phyloP scores from a whole-genome alignment of 2,888 invertebrate species.

The Drosophila aldrichi region DNA sequence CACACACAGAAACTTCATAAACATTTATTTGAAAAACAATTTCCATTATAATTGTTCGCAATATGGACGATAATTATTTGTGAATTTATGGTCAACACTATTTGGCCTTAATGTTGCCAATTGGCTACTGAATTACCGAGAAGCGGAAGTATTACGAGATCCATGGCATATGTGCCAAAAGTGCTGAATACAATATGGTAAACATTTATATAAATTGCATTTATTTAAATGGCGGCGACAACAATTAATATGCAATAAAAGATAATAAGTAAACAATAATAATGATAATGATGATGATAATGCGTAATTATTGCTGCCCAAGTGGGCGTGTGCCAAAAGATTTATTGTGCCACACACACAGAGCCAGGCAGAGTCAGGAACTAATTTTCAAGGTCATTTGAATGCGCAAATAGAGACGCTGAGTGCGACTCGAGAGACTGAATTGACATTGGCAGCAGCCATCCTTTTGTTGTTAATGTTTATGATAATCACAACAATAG shows the following conservation, averaged over 20 bases:
- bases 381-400: constrained; percentile 85
- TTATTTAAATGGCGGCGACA: constrained; percentile 43
- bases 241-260: constrained; percentile 76
- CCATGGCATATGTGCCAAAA: constrained; percentile 49
- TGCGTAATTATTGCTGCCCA: constrained; percentile 58
- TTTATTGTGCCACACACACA: constrained; percentile 43
- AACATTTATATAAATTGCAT: constrained; percentile 57
- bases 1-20: neutral
- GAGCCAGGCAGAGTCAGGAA: constrained; percentile 62
- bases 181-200: constrained; percentile 38
- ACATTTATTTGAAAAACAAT: neutral
- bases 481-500: constrained; percentile 79
- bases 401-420: constrained; percentile 61
- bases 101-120: constrained; percentile 59
- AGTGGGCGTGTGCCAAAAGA: constrained; percentile 43
- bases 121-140: constrained; percentile 52
- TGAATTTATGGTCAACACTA: constrained; percentile 51
- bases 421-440: constrained; percentile 25
- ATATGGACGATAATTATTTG: neutral
- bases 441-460: constrained; percentile 58
- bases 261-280: constrained; percentile 73
- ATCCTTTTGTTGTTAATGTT: constrained; percentile 78
- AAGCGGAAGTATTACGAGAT: constrained; percentile 61
- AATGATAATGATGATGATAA: constrained; percentile 35
- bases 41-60: constrained; percentile 2